Evolutionary conservation across 2,888 invertebrate genomes (phyloP), one percentile per base, ranked within the genome.

Genomic region (Erpobdella octoculata): DNA sequence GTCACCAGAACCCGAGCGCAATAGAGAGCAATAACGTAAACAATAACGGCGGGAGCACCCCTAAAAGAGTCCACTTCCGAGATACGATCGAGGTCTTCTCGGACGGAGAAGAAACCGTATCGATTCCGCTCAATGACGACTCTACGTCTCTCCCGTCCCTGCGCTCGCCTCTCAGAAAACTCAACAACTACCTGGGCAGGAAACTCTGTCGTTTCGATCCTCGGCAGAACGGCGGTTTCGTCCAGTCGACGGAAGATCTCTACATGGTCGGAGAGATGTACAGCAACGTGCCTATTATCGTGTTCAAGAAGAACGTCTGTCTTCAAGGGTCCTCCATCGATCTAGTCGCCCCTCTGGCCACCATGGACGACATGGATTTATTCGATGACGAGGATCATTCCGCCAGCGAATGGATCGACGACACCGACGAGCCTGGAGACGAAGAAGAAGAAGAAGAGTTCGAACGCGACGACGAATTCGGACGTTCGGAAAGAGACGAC

Each of bases 341-440:
- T 36, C 48, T 69, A 31, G 46, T 48, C 18, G 69, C 69, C 2
- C 69, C 69, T 21, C 25, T 69, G 12, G 69, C 69, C 53, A 69
- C 69, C 15, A 69, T 69, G 69, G 69, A 69, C 31, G 69, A 69
- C 35, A 53, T 69, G 69, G 69, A 58, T 33, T 36, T 69, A 9
- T 69, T 69, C 31, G 69, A 69, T 35, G 53, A 53, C 18, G 69
- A 69, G 18, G 69, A 69, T 35, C 18, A 18, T 53, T 25, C 62
- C n/a, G 33, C 18, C 28, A 62, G 18, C 18, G 62, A 62, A n/a
- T 62, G 62, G 62, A 62, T 62, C 18, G 62, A 62, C 18, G 62
- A 62, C 18, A 18, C 33, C n/a, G 35, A 62, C 31, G 62, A 62
- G 4, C 62, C 35, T n/a, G n/a, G n/a, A 12, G 46, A 41, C 46